Evolutionary conservation across 2,113 vertebrate genomes (phyloP), one percentile per base, ranked within the genome.

Genomic region (Cyrtonyx montezumae): DNA sequence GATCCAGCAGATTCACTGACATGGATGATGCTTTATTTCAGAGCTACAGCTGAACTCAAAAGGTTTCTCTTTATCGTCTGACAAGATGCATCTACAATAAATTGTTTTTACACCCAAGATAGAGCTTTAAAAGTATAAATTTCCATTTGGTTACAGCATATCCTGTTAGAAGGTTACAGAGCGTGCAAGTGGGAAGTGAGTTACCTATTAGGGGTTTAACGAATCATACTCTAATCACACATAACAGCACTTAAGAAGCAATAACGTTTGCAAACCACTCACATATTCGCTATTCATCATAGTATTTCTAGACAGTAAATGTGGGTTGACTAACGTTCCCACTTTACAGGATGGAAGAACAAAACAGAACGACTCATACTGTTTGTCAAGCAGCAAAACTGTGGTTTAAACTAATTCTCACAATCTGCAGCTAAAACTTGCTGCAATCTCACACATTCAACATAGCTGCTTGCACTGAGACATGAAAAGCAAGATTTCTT

Each of bases 61-160:
- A 36, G 4, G 12, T 59, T 85, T 89, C 34, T 34, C 7, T 36
- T 75, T 71, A 36, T 80, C 75, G 73, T 88, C 43, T 90, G 80
- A 86, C 51, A 84, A 67, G 53, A 46, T 84, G 15, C 3, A 65
- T 30, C 55, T 70, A 55, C 34, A 70, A 56, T 65, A 73, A 87
- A 40, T 82, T 89, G 36, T 28, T 42, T 92, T 96, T 76, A 84
- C 32, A 86, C 23, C n/a, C 56, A 74, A 80, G 55, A 88, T 9
- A 79, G 95, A 94, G 55, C 11, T 75, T 88, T 51, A 74, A 87
- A 74, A 79, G 84, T 65, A 67, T 55, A 84, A 56, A 80, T 88
- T 90, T 83, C 37, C 22, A 7, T 81, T 62, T 81, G 43, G 43
- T 59, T 80, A 46, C 70, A 11, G 49, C 74, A 40, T 43, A 51